Conservation (phyloP, 2,888 invertebrate genomes). For the Ophonus ardosiacus region DNA sequence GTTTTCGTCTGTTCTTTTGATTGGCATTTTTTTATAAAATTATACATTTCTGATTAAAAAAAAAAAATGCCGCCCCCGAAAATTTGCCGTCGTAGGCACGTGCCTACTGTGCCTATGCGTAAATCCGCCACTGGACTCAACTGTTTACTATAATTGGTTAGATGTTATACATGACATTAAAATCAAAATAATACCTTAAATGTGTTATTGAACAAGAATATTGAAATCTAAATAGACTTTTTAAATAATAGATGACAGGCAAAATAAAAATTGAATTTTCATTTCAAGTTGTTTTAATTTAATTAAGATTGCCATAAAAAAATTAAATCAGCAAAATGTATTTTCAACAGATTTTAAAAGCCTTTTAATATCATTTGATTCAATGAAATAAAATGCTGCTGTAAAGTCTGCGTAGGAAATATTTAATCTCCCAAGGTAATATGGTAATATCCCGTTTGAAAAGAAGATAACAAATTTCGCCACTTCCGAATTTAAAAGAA, state of each 20-base stretch:
- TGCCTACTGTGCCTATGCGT: too few relatives aligned
- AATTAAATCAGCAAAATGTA: background rate
- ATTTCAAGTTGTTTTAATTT: background rate
- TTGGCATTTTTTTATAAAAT: too few relatives aligned
- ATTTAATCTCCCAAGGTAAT: conserved; percentile 33
- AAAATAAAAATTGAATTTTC: background rate
- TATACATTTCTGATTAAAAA: too few relatives aligned
- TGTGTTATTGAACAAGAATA: too few relatives aligned
- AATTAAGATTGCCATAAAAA: background rate
- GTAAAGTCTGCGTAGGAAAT: background rate
- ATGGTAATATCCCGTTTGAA: conserved; percentile 45
- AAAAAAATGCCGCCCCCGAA: too few relatives aligned
- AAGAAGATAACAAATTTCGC: conserved; percentile 45
- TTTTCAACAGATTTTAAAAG: background rate
- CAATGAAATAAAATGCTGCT: background rate
- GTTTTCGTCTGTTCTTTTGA: too few relatives aligned
- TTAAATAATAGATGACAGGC: background rate
- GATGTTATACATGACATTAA: too few relatives aligned
- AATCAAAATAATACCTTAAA: too few relatives aligned
- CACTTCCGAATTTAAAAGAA: conserved; percentile 51
- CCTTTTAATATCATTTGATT: background rate
- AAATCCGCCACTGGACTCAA: too few relatives aligned
- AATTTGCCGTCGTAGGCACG: too few relatives aligned
- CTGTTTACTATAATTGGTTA: too few relatives aligned
- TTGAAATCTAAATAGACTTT: too few relatives aligned